These are phyloP conservation scores for Gobiocypris rarus DNA, from an alignment of 2,113 vertebrate genomes.

Conservation along the genomic window DNA sequence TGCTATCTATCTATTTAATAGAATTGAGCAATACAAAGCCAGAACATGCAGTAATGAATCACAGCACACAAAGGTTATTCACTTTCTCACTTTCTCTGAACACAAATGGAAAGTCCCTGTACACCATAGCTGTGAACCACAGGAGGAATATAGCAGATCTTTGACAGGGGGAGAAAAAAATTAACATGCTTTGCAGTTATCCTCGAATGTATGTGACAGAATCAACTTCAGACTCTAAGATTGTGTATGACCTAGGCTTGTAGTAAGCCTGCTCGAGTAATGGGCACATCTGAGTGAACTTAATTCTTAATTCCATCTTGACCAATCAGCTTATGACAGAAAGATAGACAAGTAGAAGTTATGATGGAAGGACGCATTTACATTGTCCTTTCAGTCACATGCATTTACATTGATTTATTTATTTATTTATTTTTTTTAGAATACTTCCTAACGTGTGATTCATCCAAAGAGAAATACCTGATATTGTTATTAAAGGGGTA, in stretches of 20 bases:
- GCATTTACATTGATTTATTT: too few relatives aligned
- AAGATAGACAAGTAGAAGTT: neutral
- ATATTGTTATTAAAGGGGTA: neutral
- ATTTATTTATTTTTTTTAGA: too few relatives aligned
- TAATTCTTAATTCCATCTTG: neutral
- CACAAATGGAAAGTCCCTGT: constrained; percentile 20
- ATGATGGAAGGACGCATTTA: neutral
- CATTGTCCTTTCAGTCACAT: too few relatives aligned
- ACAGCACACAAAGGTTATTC: constrained; percentile 1
- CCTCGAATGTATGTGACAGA: neutral
- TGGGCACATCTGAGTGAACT: neutral
- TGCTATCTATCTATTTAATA: neutral
- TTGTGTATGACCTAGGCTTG: neutral
- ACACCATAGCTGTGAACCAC: constrained; percentile 4
- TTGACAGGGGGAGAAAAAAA: neutral
- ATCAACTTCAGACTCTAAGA: neutral
- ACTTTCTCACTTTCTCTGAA: neutral
- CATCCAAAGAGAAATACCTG: neutral
- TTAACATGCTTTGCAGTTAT: neutral
- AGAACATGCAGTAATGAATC: constrained; percentile 25
- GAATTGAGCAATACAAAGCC: neutral
- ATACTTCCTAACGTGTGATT: neutral
- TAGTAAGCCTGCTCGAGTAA: neutral
- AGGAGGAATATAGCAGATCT: neutral
- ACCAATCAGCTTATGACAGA: neutral